Evolutionary conservation across 2,888 invertebrate genomes (phyloP).

Genomic region (Ferrisia virgata): DNA sequence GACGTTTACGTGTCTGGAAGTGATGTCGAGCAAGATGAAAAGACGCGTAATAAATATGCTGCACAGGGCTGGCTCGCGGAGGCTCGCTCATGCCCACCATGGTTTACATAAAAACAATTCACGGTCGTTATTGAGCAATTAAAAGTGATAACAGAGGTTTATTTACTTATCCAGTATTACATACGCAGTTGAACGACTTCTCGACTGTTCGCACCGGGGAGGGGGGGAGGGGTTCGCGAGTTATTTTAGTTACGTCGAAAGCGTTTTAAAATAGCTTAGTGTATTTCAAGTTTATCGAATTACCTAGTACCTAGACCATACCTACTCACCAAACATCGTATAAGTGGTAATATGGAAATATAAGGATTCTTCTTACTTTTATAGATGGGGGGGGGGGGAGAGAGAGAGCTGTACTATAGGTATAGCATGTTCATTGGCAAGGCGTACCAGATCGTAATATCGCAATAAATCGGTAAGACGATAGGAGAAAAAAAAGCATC

Average conservation of each 20-base stretch:
- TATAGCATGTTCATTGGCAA: not conserved
- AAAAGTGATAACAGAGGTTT: not conserved
- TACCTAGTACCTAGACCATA: too few relatives aligned
- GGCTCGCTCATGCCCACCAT: too few relatives aligned
- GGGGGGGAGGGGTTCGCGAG: conserved; percentile 19
- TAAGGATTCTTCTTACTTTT: not conserved
- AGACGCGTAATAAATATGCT: not conserved
- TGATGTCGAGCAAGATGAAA: too few relatives aligned
- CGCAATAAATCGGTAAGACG: too few relatives aligned
- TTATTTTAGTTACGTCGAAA: not conserved
- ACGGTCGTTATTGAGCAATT: not conserved
- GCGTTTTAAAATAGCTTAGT: not conserved
- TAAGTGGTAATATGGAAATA: conserved; percentile 1
- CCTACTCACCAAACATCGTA: too few relatives aligned
- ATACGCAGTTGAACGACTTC: not conserved
- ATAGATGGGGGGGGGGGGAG: not conserved
- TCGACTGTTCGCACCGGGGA: conserved; percentile 7
- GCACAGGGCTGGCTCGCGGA: too few relatives aligned
- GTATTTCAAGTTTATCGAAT: not conserved
- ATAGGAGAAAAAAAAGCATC: too few relatives aligned
- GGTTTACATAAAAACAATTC: not conserved
- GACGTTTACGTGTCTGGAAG: too few relatives aligned
- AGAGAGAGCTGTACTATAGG: not conserved
- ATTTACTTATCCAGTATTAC: not conserved
- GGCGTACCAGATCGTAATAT: not conserved